Conservation (phyloP, 2,797 vertebrate species). For the Chaetophractus vellerosus region DNA sequence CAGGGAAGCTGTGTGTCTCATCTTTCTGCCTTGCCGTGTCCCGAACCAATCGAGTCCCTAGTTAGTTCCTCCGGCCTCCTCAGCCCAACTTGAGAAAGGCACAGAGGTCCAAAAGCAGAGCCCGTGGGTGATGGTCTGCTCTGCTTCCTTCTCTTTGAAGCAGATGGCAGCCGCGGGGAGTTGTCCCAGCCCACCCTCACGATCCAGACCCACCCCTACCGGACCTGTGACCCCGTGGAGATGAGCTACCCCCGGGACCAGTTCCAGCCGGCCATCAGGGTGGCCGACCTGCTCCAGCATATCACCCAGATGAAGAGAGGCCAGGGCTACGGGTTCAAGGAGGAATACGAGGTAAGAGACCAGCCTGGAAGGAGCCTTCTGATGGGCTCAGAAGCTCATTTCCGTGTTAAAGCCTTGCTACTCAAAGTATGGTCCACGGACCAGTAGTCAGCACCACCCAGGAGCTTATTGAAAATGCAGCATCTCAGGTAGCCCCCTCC, state of each 20-base stretch:
- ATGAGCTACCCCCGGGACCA: constrained; percentile 97
- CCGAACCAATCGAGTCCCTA: background rate
- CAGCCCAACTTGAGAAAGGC: background rate
- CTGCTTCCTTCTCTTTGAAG: constrained; percentile 83
- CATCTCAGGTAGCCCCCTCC: background rate
- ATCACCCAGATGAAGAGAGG: constrained; percentile 99
- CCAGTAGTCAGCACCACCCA: background rate
- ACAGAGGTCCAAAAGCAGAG: background rate
- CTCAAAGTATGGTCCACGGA: background rate
- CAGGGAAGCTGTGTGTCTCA: background rate
- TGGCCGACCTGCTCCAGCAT: constrained; percentile 97
- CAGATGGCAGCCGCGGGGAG: constrained; percentile 96
- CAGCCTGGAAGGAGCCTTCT: background rate
- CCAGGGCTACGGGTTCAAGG: constrained; percentile 98
- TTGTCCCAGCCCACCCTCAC: constrained; percentile 95
- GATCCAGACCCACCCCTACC: constrained; percentile 97
- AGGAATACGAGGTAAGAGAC: constrained; percentile 95
- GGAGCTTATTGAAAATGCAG: background rate
- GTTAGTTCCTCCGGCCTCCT: background rate
- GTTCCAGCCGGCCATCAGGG: constrained; percentile 97
- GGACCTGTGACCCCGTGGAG: constrained; percentile 97
- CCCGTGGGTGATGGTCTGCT: constrained; percentile 73
- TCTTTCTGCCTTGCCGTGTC: background rate
- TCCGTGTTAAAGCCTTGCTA: background rate
- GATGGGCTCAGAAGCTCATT: background rate